Conservation (phyloP, 2,888 invertebrate species). For the Biston stratarius region DNA sequence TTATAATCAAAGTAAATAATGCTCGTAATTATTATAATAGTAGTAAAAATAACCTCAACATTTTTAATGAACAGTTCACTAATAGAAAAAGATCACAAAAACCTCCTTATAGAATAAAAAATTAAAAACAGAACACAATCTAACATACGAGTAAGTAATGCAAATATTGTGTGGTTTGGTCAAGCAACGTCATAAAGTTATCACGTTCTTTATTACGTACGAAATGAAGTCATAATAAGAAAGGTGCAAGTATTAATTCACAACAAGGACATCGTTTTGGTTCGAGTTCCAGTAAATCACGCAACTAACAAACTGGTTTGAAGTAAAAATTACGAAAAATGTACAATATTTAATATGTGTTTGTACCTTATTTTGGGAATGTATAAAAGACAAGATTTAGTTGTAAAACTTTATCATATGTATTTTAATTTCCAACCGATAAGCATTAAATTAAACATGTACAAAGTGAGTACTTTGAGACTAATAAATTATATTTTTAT, state of each 20-base stretch:
- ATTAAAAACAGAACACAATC: too few species aligned
- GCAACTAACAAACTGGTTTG: background rate
- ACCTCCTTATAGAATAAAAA: too few species aligned
- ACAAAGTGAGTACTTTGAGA: background rate
- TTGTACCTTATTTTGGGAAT: background rate
- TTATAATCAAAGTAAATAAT: too few species aligned
- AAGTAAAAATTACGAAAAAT: background rate
- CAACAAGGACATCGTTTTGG: conserved; percentile 1
- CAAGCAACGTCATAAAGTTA: background rate
- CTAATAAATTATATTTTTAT: too few species aligned
- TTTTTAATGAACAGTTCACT: too few species aligned
- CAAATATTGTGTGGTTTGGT: background rate
- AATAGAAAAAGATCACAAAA: too few species aligned
- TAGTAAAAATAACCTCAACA: too few species aligned
- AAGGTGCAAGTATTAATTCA: background rate
- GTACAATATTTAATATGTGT: background rate
- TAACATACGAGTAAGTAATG: too few species aligned
- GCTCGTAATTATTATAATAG: too few species aligned
- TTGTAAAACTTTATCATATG: background rate
- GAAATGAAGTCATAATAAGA: background rate
- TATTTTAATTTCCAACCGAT: background rate
- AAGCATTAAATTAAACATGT: conserved; percentile 2
- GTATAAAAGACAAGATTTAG: conserved; percentile 1
- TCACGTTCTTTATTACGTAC: too few species aligned
- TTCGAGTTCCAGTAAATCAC: conserved; percentile 2